Evolutionary conservation across 2,888 invertebrate genomes (phyloP).

Genomic region (Rutpela maculata): DNA sequence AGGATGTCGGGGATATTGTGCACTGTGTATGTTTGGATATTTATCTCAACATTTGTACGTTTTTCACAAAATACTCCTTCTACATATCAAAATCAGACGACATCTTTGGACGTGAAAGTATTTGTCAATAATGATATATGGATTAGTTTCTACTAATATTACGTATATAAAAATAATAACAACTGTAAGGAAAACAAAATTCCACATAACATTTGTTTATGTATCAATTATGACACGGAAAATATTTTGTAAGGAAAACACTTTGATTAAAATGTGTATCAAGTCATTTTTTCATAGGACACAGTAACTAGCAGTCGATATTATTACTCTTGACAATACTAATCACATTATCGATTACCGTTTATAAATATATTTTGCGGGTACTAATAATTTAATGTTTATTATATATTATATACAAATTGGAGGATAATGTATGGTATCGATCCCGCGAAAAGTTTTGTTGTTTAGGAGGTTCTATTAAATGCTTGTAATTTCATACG

Average conservation of each 20-base stretch:
- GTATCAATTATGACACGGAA: not conserved
- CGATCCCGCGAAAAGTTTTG: not conserved
- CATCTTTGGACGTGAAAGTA: too few species aligned
- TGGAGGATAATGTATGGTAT: not conserved
- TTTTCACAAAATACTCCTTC: too few species aligned
- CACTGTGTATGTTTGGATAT: too few species aligned
- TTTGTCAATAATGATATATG: too few species aligned
- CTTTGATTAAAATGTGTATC: not conserved
- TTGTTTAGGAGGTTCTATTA: not conserved
- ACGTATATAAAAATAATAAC: too few species aligned
- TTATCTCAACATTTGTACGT: too few species aligned
- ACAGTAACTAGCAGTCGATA: not conserved
- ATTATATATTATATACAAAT: not conserved
- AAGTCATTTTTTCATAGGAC: not conserved
- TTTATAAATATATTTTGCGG: constrained; percentile 7
- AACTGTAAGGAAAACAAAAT: too few species aligned
- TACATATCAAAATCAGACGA: too few species aligned
- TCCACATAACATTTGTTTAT: not conserved
- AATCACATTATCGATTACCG: not conserved
- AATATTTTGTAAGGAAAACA: not conserved
- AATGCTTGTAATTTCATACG: not conserved
- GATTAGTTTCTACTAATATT: too few species aligned
- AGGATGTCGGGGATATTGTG: too few species aligned
- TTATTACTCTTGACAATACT: not conserved
- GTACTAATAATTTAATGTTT: constrained; percentile 6